Evolutionary conservation across 2,888 invertebrate species (phyloP), one percentile per base, ranked within the genome.

Genomic region (Synanthedon tipuliformis): DNA sequence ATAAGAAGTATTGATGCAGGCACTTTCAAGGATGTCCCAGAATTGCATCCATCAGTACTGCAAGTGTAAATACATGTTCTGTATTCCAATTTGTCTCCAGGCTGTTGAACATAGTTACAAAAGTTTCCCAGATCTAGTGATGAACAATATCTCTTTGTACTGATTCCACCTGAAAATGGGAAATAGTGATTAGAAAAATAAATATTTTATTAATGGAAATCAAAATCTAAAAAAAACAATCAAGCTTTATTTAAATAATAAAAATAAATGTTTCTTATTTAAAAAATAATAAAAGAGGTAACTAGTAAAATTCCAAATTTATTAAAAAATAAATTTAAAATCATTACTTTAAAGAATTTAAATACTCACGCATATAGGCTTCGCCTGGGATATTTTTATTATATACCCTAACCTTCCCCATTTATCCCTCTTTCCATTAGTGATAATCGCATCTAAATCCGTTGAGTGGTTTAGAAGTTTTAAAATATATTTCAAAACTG

Each of bases 41-140:
- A 73, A 81, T 97, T 97, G 73, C 97, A 97, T 2, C 94, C 95
- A 69, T 96, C 94, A 0, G 91, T 89, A 54, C 88, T 83, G 68
- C 97, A 97, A 0, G 96, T 96, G 73, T 91, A 95, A 53, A 96
- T 91, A 76, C 97, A 97, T 3, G 96, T 95, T 60, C 96, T 89
- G 76, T 96, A 96, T 55, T 92, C 91, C 64, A 95, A 79, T 64
- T 89, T 90, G 73, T 97, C 97, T n/a, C 96, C 96, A 7, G 92
- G 92, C 61, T 96, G 93, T 57, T 90, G 85, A 1, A 96, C 95
- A 75, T 95, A 95, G 71, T 96, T 93, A 78, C 97, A 97, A 66
- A 95, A 95, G 76, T 95, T 95, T 13, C 96, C 96, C 68, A 95
- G 82, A 76, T 96, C 93, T 65, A 93, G 82, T 0, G 96, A 92